Percentiles rank a stretch among this genome's conserved stretches.
phyloP scores from a whole-genome alignment of 2,888 invertebrate species.

The Ennomos fuscantarius region DNA sequence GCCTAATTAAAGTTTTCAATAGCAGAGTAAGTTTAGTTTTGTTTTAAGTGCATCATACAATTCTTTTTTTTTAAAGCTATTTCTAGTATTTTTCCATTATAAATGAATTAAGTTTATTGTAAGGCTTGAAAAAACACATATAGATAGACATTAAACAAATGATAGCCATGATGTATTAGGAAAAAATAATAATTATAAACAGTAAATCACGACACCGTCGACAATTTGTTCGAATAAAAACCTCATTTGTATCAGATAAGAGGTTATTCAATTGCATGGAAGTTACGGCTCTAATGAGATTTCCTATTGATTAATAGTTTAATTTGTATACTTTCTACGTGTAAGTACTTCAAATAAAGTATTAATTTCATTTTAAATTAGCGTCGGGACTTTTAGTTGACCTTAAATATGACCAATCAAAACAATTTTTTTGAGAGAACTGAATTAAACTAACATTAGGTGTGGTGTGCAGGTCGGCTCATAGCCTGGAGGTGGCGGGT shows the following conservation, averaged over 20 bases:
- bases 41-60: too few species aligned
- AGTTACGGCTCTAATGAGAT: constrained; percentile 35
- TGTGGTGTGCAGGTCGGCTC: too few species aligned
- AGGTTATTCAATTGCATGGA: constrained; percentile 33
- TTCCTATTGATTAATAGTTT: constrained; percentile 34
- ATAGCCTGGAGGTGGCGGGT: too few species aligned
- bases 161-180: constrained; percentile 18
- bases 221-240: constrained; percentile 29
- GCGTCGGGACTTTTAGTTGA: background rate
- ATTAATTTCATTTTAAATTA: constrained; percentile 47
- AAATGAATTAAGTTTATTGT: too few species aligned
- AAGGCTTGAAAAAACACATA: too few species aligned
- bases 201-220: constrained; percentile 20
- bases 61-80: too few species aligned
- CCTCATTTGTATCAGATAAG: constrained; percentile 12
- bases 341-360: constrained; percentile 6
- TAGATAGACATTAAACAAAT: constrained; percentile 19
- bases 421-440: too few species aligned
- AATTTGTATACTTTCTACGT: constrained; percentile 35
- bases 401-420: too few species aligned
- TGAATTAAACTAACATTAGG: too few species aligned
- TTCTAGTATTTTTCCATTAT: too few species aligned
- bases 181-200: constrained; percentile 26
- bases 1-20: too few species aligned
- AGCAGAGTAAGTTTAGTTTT: too few species aligned